Conservation (phyloP, 1,140 invertebrate genomes). For the Drosophila littoralis region DNA sequence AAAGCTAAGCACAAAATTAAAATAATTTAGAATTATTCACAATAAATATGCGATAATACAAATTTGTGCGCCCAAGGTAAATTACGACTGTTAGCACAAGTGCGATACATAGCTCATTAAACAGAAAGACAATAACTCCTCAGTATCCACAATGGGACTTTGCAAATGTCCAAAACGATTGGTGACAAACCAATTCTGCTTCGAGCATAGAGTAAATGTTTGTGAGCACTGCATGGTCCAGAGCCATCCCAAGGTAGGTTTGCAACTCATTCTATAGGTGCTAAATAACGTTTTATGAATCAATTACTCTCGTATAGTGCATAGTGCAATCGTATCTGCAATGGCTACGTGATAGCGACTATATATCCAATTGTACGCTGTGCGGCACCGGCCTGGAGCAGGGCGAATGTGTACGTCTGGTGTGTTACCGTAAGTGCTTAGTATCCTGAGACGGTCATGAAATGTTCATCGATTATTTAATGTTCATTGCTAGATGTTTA, state of each 20-base stretch:
- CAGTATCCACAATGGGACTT: slow-evolving; percentile 90
- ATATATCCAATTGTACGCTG: slow-evolving; percentile 94
- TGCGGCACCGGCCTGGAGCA: slow-evolving; percentile 92
- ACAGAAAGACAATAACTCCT: slow-evolving; percentile 6
- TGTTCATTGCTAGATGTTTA: slow-evolving; percentile 67
- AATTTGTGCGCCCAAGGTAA: neutral
- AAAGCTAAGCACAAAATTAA: slow-evolving; percentile 34
- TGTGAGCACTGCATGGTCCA: slow-evolving; percentile 99
- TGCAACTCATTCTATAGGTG: neutral
- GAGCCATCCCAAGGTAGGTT: slow-evolving; percentile 95
- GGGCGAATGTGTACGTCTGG: slow-evolving; percentile 94
- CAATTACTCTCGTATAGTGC: slow-evolving; percentile 89
- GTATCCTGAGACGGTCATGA: neutral
- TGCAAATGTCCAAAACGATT: slow-evolving; percentile 98
- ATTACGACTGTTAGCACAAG: slow-evolving; percentile 22
- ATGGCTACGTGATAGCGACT: slow-evolving; percentile 99
- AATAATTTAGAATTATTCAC: slow-evolving; percentile 15
- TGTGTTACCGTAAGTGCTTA: slow-evolving; percentile 91
- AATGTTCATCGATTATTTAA: neutral
- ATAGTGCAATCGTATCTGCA: slow-evolving; percentile 98
- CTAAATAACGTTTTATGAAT: neutral
- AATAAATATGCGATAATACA: slow-evolving; percentile 55
- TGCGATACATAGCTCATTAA: slow-evolving; percentile 17
- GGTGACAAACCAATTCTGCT: slow-evolving; percentile 99
- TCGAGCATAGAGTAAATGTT: slow-evolving; percentile 99